Evolutionary conservation across 1,140 invertebrate species (phyloP).

Genomic region (Dendroctonus valens): DNA sequence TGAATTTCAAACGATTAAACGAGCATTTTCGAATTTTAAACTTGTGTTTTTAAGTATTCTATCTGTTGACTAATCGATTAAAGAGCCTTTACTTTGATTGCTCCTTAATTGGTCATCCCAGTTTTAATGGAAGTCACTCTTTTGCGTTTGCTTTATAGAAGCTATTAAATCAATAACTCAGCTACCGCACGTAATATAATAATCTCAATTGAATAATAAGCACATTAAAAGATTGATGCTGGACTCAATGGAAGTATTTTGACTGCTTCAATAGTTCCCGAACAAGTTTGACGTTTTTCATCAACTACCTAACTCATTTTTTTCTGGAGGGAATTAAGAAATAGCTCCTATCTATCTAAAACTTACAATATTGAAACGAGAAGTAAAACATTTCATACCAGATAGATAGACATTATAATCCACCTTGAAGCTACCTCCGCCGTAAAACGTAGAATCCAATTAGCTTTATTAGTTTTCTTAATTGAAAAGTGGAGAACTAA

Average conservation of each 20-base stretch:
- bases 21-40: too few relatives aligned
- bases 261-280: slow-evolving; percentile 4
- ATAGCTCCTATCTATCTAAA: not conserved
- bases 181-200: not conserved
- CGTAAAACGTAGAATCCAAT: slow-evolving; percentile 26
- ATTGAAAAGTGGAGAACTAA: slow-evolving; percentile 30
- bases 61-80: too few relatives aligned
- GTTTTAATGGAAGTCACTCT: too few relatives aligned
- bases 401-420: slow-evolving; percentile 3
- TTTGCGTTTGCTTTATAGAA: too few relatives aligned
- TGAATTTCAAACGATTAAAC: too few relatives aligned
- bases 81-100: too few relatives aligned
- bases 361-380: slow-evolving; percentile 4
- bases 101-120: too few relatives aligned
- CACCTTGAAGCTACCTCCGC: slow-evolving; percentile 4
- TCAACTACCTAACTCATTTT: not conserved
- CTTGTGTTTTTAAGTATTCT: too few relatives aligned
- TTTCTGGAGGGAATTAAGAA: not conserved
- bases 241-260: not conserved
- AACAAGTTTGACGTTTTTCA: not conserved
- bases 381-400: slow-evolving; percentile 13
- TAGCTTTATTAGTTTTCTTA: slow-evolving; percentile 31
- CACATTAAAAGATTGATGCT: not conserved
- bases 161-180: too few relatives aligned
- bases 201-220: slow-evolving; percentile 7